Percentiles rank a stretch among this genome's conserved stretches.
These are phyloP conservation scores for Dendrocincla fuliginosa DNA, from an alignment of 2,797 vertebrate genomes.

Conservation along the genomic window DNA sequence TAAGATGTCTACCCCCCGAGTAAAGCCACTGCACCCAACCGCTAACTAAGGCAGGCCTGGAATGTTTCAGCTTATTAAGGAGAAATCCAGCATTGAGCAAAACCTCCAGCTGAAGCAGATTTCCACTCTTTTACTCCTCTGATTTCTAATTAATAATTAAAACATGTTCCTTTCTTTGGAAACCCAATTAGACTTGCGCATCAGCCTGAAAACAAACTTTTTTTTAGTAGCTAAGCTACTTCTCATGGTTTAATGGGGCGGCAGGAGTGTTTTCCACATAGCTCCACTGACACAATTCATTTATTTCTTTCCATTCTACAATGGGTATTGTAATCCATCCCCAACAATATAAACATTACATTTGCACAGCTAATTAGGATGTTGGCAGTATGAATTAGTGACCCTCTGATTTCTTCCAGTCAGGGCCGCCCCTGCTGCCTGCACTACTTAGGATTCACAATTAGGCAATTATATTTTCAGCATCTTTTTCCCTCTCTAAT, in stretches of 20 bases:
- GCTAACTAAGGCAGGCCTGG: slow-evolving; percentile 76
- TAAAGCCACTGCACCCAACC: slow-evolving; percentile 71
- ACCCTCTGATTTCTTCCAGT: slow-evolving; percentile 54
- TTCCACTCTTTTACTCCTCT: slow-evolving; percentile 59
- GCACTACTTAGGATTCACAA: slow-evolving; percentile 24
- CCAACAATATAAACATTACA: slow-evolving; percentile 59
- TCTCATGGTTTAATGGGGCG: slow-evolving; percentile 56
- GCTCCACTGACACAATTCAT: slow-evolving; percentile 58
- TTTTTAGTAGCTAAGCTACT: slow-evolving; percentile 65
- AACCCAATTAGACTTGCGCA: slow-evolving; percentile 64
- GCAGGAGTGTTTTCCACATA: slow-evolving; percentile 32
- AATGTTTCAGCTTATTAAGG: slow-evolving; percentile 73
- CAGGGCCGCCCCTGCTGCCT: slow-evolving; percentile 38
- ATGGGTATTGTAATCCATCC: slow-evolving; percentile 51
- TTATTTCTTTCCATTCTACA: slow-evolving; percentile 49
- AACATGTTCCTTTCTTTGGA: slow-evolving; percentile 67
- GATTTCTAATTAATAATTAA: slow-evolving; percentile 76
- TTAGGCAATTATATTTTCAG: slow-evolving; percentile 44
- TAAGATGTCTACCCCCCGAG: slow-evolving; percentile 79
- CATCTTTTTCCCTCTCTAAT: background rate
- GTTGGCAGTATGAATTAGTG: slow-evolving; percentile 53
- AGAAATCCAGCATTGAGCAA: slow-evolving; percentile 70
- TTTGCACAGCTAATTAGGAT: slow-evolving; percentile 68
- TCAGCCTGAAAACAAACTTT: slow-evolving; percentile 69
- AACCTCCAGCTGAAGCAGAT: slow-evolving; percentile 68